A percentile compares a stretch with the other conserved stretches of the same genome.
Conservation (phyloP, 2,113 vertebrate species). For the Eleginops maclovinus region DNA sequence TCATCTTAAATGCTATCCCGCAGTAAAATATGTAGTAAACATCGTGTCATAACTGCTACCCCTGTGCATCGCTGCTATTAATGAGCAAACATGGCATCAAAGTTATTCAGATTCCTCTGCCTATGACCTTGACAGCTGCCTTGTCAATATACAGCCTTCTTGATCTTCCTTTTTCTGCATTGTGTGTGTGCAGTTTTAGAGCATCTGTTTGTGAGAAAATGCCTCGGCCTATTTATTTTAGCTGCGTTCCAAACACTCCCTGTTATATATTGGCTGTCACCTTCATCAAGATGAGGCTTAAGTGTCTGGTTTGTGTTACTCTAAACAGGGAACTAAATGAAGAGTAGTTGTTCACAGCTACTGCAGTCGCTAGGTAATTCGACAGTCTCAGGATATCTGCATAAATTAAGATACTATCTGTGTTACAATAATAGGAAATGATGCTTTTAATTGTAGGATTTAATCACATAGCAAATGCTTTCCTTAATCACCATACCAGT, state of each 20-base stretch:
- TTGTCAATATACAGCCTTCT: constrained; percentile 34
- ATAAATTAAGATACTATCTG: constrained; percentile 74
- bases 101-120: constrained; percentile 31
- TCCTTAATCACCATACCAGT: constrained; percentile 18
- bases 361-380: constrained; percentile 70
- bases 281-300: constrained; percentile 37
- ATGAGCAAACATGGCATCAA: constrained; percentile 57
- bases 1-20: constrained; percentile 30
- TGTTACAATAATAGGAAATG: constrained; percentile 42
- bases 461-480: constrained; percentile 29
- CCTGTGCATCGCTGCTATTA: constrained; percentile 37
- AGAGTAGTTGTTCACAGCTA: constrained; percentile 26
- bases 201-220: constrained; percentile 28
- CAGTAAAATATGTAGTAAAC: constrained; percentile 48
- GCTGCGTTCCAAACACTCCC: constrained; percentile 14
- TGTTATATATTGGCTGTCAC: constrained; percentile 27
- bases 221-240: constrained; percentile 29
- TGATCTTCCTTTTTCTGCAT: constrained; percentile 42
- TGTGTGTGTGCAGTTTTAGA: constrained; percentile 24
- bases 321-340: constrained; percentile 25
- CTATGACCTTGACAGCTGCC: constrained; percentile 53
- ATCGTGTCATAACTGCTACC: constrained; percentile 31
- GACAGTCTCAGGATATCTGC: constrained; percentile 54
- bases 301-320: constrained; percentile 20
- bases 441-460: constrained; percentile 30